Conservation (phyloP, 2,113 vertebrate genomes). For the Oreochromis niloticus region DNA sequence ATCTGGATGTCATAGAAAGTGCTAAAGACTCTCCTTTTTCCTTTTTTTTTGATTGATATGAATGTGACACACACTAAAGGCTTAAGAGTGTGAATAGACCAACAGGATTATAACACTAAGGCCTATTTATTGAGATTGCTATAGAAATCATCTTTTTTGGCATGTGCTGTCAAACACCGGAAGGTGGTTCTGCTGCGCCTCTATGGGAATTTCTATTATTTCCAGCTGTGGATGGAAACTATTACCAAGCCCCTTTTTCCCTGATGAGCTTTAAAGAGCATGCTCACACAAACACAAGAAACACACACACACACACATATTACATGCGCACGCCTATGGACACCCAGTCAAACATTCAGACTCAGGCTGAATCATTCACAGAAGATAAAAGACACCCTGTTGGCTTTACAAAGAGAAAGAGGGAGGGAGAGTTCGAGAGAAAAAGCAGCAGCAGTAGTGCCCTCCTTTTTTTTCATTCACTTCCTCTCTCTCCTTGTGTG, state of each 20-base stretch:
- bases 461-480: constrained; percentile 55
- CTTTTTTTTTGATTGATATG: neutral
- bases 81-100: neutral
- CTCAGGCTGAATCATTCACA: constrained; percentile 53
- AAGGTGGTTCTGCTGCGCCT: constrained; percentile 61
- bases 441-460: constrained; percentile 13
- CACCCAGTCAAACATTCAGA: constrained; percentile 43
- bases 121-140: neutral
- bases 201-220: constrained; percentile 75
- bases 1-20: neutral
- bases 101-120: neutral
- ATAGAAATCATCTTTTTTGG: constrained; percentile 40
- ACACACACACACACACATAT: neutral
- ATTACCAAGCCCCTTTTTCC: constrained; percentile 68
- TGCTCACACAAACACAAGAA: constrained; percentile 26
- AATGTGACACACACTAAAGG: neutral
- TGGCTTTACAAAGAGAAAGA: constrained; percentile 36
- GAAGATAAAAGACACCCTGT: constrained; percentile 61
- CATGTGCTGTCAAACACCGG: constrained; percentile 38
- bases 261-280: constrained; percentile 59
- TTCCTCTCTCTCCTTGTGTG: constrained; percentile 36
- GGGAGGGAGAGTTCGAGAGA: constrained; percentile 22
- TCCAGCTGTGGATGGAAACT: constrained; percentile 83
- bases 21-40: neutral
- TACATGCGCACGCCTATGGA: constrained; percentile 30